phyloP scores from a whole-genome alignment of 92 coral and sea anemone species.

The Siderastrea siderea region DNA sequence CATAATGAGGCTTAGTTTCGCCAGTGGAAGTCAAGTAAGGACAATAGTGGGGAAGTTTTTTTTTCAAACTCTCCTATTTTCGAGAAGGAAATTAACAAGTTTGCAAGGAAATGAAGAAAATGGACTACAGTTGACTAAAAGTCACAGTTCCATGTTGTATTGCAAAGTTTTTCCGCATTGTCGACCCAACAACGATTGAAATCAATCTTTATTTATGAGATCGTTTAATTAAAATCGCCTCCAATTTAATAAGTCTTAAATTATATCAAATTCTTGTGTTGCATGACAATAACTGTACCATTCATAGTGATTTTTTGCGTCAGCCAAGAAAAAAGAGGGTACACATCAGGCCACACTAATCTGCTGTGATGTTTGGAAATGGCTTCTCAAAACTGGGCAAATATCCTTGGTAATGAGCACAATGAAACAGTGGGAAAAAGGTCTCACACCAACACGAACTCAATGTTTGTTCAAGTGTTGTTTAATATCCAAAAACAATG shows the following conservation, averaged over 20 bases:
- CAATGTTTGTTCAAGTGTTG: constrained; percentile 5
- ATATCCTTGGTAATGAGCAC: constrained; percentile 2
- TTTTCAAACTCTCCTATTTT: too few species aligned
- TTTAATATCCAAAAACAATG: constrained; percentile 10
- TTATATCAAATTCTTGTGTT: not conserved
- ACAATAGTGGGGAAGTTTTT: too few species aligned
- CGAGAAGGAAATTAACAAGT: not conserved
- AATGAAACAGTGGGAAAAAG: not conserved
- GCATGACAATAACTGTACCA: not conserved
- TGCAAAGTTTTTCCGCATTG: not conserved
- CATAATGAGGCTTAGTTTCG: not conserved
- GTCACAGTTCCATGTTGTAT: not conserved
- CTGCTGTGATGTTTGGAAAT: constrained; percentile 13
- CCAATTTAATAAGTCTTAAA: constrained; percentile 3
- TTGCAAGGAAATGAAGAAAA: not conserved
- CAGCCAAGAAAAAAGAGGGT: constrained; percentile 16
- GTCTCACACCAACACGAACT: constrained; percentile 3
- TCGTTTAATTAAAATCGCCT: constrained; percentile 34
- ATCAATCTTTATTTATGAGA: constrained; percentile 19
- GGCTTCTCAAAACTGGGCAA: not conserved
- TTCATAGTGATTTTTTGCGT: not conserved
- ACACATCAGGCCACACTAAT: constrained; percentile 9
- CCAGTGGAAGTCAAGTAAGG: not conserved
- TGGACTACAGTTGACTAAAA: not conserved
- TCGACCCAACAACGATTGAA: not conserved